Evolutionary conservation across 2,888 invertebrate species (phyloP), one percentile per base, ranked within the genome.

Genomic region (Cyclophora albipunctata): DNA sequence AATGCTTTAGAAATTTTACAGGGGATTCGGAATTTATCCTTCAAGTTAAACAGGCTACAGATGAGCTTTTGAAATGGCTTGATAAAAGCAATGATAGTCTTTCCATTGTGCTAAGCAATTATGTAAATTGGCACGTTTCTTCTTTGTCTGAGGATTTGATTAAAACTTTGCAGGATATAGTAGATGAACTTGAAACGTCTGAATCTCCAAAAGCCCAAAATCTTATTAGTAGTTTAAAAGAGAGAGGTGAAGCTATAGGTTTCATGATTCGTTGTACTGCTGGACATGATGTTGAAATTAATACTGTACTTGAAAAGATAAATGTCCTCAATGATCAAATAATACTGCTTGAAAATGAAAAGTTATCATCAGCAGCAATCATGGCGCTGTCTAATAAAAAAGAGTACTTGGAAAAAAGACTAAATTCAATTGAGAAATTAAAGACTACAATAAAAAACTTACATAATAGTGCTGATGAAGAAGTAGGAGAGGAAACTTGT

Each of bases 21-120:
- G 62, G 65, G 52, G 65, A 73, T 33, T 61, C 64, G 7, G 78
- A 81, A 60, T 84, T 79, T 58, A 69, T 60, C 49, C 40, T 75
- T 3, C 72, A 79, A 59, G 50, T 80, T 5, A 62, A 63, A 34
- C 58, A 64, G 35, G 64, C 64, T 45, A 55, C 64, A 2, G 77
- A 84, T 44, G 78, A 85, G 51, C 68, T 87, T 43, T 63, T 83
- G 33, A 49, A 68, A 40, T 88, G 85, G 85, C 52, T 84, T 45
- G 88, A 88, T 60, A 81, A 75, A 70, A 81, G 82, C 48, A 64
- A 75, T 50, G 86, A 87, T 66, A 73, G 64, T 34, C 53, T 85
- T 34, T 69, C 79, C n/a, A 60, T 72, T 5, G 63, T 64, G 45
- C 52, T 85, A 34, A 73, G 75, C 46, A 79, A 78, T 55, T 74